phyloP scores from a whole-genome alignment of 2,113 vertebrate species.

The Dermatemys mawii region DNA sequence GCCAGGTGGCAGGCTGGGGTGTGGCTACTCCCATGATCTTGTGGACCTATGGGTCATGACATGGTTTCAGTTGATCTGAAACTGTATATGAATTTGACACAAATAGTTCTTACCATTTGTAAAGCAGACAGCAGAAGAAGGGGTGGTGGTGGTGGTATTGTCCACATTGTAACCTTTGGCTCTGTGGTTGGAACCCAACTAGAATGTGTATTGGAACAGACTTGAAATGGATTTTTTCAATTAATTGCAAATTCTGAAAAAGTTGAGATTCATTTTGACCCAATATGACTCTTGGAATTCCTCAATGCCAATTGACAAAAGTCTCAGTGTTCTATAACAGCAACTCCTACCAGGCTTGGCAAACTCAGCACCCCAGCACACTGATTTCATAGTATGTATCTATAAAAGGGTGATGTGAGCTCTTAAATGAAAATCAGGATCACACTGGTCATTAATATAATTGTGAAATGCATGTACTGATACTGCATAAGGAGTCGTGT shows the following conservation, averaged over 20 bases:
- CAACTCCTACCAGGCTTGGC: background rate
- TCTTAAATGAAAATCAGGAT: background rate
- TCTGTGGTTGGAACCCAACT: no score
- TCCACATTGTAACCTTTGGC: no score
- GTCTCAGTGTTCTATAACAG: background rate
- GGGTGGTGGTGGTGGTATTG: no score
- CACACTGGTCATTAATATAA: background rate
- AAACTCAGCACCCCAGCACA: no score
- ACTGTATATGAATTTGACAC: no score
- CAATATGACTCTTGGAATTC: background rate
- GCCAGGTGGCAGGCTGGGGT: background rate
- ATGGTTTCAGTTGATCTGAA: background rate
- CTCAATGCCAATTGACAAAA: background rate
- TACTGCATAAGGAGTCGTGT: background rate
- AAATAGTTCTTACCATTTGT: no score
- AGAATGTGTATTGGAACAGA: no score
- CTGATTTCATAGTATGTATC: background rate
- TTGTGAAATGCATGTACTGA: background rate
- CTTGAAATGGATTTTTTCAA: no score
- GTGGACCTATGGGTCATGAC: no score
- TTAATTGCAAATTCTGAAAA: no score
- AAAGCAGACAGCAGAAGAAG: no score
- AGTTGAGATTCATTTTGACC: background rate
- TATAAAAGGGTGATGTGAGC: background rate
- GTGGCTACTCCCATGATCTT: background rate